A percentile compares a stretch with the other conserved stretches of the same genome.
Evolutionary conservation across 2,797 vertebrate genomes (phyloP).

Genomic region (Bucorvus abyssinicus): DNA sequence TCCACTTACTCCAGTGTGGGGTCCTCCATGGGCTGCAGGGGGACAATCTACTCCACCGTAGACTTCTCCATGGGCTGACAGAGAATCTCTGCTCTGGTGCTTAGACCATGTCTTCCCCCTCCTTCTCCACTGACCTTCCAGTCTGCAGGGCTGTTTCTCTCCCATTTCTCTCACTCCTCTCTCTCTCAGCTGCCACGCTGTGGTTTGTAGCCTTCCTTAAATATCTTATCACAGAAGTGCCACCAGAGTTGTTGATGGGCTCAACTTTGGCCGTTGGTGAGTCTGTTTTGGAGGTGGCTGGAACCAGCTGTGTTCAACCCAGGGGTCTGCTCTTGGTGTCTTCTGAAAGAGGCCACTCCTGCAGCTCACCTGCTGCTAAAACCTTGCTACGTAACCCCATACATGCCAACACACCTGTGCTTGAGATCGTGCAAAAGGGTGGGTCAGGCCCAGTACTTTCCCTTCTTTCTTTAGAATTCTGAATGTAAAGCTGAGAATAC

Average conservation of each 20-base stretch:
- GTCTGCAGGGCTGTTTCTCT: neutral
- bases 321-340: neutral
- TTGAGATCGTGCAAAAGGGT: neutral
- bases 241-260: neutral
- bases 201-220: neutral
- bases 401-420: too few relatives aligned
- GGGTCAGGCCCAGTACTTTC: neutral
- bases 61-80: neutral
- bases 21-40: accelerated
- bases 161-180: neutral
- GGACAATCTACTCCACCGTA: accelerated
- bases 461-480: neutral
- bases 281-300: neutral
- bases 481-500: neutral
- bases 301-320: neutral
- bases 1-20: neutral
- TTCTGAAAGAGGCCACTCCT: neutral
- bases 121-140: neutral
- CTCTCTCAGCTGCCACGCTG: neutral
- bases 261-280: accelerated
- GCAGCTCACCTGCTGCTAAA: neutral
- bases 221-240: neutral
- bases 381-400: neutral
- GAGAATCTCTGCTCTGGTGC: neutral
- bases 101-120: neutral